These are phyloP conservation scores for Mesoligia furuncula DNA, from an alignment of 2,888 invertebrate species.

Conservation along the genomic window DNA sequence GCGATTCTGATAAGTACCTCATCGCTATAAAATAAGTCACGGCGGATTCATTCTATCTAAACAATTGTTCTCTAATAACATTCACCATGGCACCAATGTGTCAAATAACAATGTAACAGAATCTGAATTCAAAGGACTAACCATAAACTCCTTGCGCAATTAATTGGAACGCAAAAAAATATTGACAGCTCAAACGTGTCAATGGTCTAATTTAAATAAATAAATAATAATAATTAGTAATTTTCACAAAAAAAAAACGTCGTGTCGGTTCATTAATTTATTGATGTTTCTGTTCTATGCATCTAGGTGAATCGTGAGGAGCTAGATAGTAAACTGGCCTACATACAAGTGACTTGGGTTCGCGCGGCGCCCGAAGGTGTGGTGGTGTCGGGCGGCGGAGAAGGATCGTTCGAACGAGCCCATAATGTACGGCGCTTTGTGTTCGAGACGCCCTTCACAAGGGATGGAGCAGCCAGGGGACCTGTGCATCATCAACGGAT, in stretches of 20 bases:
- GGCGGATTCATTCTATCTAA: conserved; percentile 31
- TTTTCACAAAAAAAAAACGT: background rate
- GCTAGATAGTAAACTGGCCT: conserved; percentile 95
- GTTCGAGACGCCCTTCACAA: conserved; percentile 98
- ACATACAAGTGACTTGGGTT: conserved; percentile 99
- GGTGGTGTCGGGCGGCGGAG: conserved; percentile 89
- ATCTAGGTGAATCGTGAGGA: conserved; percentile 93
- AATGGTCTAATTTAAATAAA: conserved; percentile 36
- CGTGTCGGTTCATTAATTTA: conserved; percentile 30
- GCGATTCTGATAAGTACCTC: conserved; percentile 15
- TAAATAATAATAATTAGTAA: conserved; percentile 23
- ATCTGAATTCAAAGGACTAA: conserved; percentile 26
- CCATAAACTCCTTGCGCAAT: conserved; percentile 21
- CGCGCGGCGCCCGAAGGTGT: conserved; percentile 97
- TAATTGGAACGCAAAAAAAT: conserved; percentile 42
- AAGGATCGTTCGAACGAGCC: conserved; percentile 96
- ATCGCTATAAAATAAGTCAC: conserved; percentile 35
- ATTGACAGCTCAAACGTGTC: conserved; percentile 20
- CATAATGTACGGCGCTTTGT: conserved; percentile 97
- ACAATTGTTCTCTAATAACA: conserved; percentile 40
- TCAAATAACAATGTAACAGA: conserved; percentile 39
- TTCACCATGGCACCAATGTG: conserved; percentile 51
- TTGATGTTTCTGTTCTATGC: background rate
- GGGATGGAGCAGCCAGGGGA: conserved; percentile 94
- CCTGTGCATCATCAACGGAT: conserved; percentile 97